phyloP scores from a whole-genome alignment of 2,888 invertebrate genomes.

The Agonopterix heracliana region DNA sequence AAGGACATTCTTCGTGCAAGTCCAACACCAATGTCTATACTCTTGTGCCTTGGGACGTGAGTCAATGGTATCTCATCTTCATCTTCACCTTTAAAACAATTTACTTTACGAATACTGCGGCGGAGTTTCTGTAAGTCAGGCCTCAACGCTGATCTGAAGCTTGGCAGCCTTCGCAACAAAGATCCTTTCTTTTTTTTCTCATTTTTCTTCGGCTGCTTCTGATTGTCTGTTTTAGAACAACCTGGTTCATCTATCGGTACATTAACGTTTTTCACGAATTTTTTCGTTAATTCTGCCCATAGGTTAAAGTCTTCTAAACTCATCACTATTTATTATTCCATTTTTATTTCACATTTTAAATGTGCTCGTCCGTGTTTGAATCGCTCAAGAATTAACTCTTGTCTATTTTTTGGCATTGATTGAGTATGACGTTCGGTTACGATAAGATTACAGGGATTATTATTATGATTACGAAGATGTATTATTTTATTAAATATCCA shows the following conservation, averaged over 20 bases:
- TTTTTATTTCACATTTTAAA: slow-evolving; percentile 39
- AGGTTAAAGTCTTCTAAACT: slow-evolving; percentile 44
- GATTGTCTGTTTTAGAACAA: neutral
- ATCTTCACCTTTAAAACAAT: slow-evolving; percentile 41
- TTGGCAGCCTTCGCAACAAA: slow-evolving; percentile 35
- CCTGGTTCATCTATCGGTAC: slow-evolving; percentile 16
- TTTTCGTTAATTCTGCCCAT: slow-evolving; percentile 33
- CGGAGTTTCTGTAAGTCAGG: slow-evolving; percentile 44
- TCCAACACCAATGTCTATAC: slow-evolving; percentile 62
- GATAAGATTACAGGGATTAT: slow-evolving; percentile 47
- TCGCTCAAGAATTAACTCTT: slow-evolving; percentile 42
- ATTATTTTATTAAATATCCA: too few species aligned
- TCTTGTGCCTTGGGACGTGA: slow-evolving; percentile 54
- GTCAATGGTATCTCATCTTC: slow-evolving; percentile 44
- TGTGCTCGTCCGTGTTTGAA: slow-evolving; percentile 31
- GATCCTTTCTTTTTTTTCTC: slow-evolving; percentile 20
- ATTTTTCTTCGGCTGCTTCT: slow-evolving; percentile 22
- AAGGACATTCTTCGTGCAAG: slow-evolving; percentile 57
- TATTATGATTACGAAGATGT: slow-evolving; percentile 4
- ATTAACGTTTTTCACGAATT: slow-evolving; percentile 26
- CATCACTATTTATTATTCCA: slow-evolving; percentile 41
- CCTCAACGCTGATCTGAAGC: slow-evolving; percentile 34
- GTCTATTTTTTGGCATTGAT: slow-evolving; percentile 65
- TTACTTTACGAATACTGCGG: slow-evolving; percentile 42
- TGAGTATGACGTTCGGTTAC: slow-evolving; percentile 53